These are phyloP conservation scores for Cisticola juncidis DNA, from an alignment of 2,113 vertebrate species.

Conservation along the genomic window DNA sequence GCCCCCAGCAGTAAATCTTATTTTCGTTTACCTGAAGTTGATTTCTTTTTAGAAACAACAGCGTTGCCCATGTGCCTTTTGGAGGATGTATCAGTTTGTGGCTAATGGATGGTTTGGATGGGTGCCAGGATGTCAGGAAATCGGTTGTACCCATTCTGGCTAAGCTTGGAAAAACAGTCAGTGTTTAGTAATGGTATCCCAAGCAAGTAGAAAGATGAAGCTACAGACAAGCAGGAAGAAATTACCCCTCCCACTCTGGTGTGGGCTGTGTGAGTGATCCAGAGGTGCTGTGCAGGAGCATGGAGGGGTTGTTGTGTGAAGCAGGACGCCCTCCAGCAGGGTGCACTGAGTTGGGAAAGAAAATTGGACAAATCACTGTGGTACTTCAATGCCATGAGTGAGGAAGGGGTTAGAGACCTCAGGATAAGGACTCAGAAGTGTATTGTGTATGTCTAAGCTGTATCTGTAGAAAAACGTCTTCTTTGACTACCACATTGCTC, in stretches of 20 bases:
- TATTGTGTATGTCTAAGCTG: neutral
- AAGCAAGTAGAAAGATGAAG: neutral
- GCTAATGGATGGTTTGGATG: conserved; percentile 54
- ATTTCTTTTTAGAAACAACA: conserved; percentile 22
- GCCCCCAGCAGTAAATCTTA: conserved; percentile 19
- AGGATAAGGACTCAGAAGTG: neutral
- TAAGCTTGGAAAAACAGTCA: neutral
- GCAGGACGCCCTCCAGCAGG: neutral
- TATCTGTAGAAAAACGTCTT: neutral
- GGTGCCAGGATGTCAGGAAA: conserved; percentile 24
- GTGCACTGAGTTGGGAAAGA: neutral
- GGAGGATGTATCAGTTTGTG: conserved; percentile 4
- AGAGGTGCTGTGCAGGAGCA: neutral
- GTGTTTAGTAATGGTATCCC: neutral
- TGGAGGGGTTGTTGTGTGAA: neutral
- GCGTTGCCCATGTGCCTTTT: neutral
- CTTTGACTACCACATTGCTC: neutral
- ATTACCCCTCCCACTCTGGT: neutral
- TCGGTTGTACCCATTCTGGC: neutral
- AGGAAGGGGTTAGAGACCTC: neutral
- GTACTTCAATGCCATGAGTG: neutral
- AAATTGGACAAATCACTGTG: neutral
- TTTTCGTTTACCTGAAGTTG: conserved; percentile 32
- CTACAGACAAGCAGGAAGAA: neutral
- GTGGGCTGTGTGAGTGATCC: fast-evolving